Base-by-base conservation (phyloP, 2,888 invertebrate species). In the Aphodius sticticus region DNA sequence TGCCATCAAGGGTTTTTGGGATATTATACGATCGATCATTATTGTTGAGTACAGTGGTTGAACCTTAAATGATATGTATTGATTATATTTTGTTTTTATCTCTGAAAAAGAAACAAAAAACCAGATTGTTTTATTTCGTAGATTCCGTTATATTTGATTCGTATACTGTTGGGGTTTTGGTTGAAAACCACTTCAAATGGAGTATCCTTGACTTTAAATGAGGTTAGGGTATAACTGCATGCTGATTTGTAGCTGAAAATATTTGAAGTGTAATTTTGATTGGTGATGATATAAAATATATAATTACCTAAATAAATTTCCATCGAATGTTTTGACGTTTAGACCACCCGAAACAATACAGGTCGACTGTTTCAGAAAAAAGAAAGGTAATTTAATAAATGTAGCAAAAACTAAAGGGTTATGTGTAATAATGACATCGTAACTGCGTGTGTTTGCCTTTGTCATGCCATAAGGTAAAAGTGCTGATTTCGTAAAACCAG, bases 321-420 rank as follows among this genome's bases (percentile, higher is more conserved):
- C 74, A 74, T 74, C 36, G 37, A 74, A 74, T 0, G 74, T 74
- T 74, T 74, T 74, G 2, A 74, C 74, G 74, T 74, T 35, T 35
- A 36, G 16, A 9, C n/a, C 9, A 74, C 74, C 74, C 12, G 12
- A 74, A 35, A 74, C 74, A 6, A 74, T 15, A 15, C 74, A 74
- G 53, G 53, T 53, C 12, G 53, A 7, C 12, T 53, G 53, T 12
- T 53, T 12, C 2, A 9, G 53, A 5, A 5, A n/a, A 53, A 53
- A 53, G 53, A 53, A 9, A 12, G 12, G 1, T 3, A 53, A 53
- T 53, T 9, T 53, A 1, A 53, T 53, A 53, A 26, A 26, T 26
- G 3, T n/a, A n/a, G n/a, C n/a, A n/a, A n/a, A n/a, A n/a, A n/a
- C n/a, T n/a, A n/a, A n/a, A n/a, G n/a, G n/a, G n/a, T n/a, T n/a